phyloP scores from a whole-genome alignment of 2,888 invertebrate genomes.

The Leptinotarsa tumamoca region DNA sequence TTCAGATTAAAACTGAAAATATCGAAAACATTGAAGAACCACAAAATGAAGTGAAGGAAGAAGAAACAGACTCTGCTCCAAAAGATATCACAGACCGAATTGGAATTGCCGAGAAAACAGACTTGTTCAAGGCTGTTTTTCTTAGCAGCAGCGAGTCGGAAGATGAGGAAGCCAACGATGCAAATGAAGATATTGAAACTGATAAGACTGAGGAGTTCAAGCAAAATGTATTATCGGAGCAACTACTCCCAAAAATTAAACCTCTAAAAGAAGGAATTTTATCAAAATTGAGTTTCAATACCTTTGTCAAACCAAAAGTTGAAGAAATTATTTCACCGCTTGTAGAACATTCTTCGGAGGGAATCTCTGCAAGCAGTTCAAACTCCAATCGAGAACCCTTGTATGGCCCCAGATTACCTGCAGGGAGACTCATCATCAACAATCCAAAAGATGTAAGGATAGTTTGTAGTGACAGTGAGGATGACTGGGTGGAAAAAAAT shows the following conservation, averaged over 20 bases:
- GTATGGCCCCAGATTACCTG: constrained; percentile 57
- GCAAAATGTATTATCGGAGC: constrained; percentile 58
- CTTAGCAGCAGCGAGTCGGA: constrained; percentile 76
- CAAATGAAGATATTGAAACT: constrained; percentile 46
- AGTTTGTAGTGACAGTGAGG: constrained; percentile 47
- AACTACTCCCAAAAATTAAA: constrained; percentile 62
- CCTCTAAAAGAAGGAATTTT: constrained; percentile 62
- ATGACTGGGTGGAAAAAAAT: constrained; percentile 58
- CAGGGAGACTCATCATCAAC: constrained; percentile 14
- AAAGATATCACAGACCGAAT: constrained; percentile 62
- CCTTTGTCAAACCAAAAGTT: constrained; percentile 47
- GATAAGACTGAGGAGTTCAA: constrained; percentile 55
- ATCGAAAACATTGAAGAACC: neutral
- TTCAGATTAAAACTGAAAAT: constrained; percentile 26
- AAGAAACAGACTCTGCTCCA: constrained; percentile 31
- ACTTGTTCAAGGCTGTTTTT: constrained; percentile 92
- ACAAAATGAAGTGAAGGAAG: constrained; percentile 23
- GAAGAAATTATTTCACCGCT: constrained; percentile 9
- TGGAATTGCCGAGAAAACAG: constrained; percentile 71
- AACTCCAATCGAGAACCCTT: constrained; percentile 18
- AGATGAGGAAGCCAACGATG: constrained; percentile 58
- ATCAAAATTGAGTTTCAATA: constrained; percentile 56
- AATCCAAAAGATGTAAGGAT: constrained; percentile 15
- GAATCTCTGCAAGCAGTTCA: neutral
- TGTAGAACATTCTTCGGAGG: neutral